phyloP scores from a whole-genome alignment of 2,888 invertebrate genomes.

The Agonopterix arenella region DNA sequence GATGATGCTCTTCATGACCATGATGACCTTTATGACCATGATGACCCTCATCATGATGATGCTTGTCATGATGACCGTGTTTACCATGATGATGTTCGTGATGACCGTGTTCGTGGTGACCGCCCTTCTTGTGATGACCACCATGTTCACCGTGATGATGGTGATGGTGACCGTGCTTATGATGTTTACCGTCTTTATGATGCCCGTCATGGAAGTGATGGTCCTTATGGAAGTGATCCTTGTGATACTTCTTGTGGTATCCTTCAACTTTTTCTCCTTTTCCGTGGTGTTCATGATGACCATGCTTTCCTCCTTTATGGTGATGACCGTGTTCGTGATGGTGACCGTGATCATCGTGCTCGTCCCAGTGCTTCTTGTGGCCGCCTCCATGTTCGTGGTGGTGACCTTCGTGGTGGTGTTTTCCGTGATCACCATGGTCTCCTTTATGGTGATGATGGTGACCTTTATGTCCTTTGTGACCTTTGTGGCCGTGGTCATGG shows the following conservation, averaged over 20 bases:
- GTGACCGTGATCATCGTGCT: constrained; percentile 58
- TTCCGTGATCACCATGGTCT: constrained; percentile 59
- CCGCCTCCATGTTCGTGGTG: constrained; percentile 63
- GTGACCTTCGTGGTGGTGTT: constrained; percentile 61
- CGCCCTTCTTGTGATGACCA: constrained; percentile 67
- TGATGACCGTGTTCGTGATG: constrained; percentile 68
- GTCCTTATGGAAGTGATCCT: constrained; percentile 67
- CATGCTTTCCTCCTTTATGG: constrained; percentile 65
- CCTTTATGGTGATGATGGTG: constrained; percentile 69
- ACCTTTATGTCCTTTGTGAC: constrained; percentile 66
- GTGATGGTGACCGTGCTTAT: constrained; percentile 65
- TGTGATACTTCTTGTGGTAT: constrained; percentile 69
- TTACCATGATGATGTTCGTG: constrained; percentile 67
- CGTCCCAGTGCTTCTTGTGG: constrained; percentile 65
- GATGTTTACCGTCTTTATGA: constrained; percentile 66
- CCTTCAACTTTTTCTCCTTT: constrained; percentile 66
- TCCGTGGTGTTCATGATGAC: constrained; percentile 63
- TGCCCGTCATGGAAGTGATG: constrained; percentile 71
- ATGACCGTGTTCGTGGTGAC: constrained; percentile 61
- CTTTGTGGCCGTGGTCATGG: constrained; percentile 60
- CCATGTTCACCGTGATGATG: constrained; percentile 63
- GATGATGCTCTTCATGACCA: constrained; percentile 68
- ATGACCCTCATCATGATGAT: constrained; percentile 62
- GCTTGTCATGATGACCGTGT: constrained; percentile 65
- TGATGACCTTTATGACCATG: constrained; percentile 70